A percentile compares a stretch with the other conserved stretches of the same genome.
These are phyloP conservation scores for Lepidochrysops patricia DNA, from an alignment of 2,888 invertebrate species.

Conservation along the genomic window DNA sequence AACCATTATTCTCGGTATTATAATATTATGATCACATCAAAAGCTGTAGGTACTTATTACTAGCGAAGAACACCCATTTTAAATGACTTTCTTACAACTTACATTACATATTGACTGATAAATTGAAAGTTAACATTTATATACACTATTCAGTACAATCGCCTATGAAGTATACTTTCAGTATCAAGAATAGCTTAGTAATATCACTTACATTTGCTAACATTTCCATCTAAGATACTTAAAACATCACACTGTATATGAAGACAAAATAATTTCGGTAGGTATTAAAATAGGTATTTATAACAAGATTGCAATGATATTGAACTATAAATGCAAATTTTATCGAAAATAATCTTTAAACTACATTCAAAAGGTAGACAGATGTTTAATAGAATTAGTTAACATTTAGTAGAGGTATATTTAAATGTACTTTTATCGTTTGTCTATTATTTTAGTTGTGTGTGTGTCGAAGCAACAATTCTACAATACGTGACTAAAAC, in stretches of 20 bases:
- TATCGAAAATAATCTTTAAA: neutral
- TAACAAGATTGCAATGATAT: neutral
- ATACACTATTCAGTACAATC: conserved; percentile 19
- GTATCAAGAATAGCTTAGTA: conserved; percentile 61
- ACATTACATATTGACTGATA: neutral
- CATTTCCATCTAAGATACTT: neutral
- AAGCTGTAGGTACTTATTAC: neutral
- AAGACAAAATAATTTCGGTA: neutral
- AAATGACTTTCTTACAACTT: neutral
- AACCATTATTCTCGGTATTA: neutral
- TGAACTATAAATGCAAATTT: neutral
- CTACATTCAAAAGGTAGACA: neutral
- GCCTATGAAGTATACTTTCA: conserved; percentile 38
- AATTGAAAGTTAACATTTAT: conserved; percentile 13
- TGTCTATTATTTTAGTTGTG: neutral
- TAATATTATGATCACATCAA: neutral
- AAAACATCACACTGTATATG: conserved; percentile 2
- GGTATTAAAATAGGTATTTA: neutral
- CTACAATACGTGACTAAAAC: conserved; percentile 5
- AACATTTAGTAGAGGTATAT: neutral
- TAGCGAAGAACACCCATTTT: neutral
- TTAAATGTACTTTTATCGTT: neutral
- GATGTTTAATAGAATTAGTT: neutral
- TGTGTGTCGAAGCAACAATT: neutral
- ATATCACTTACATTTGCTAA: neutral